Evolutionary conservation across 1,140 invertebrate genomes (phyloP), one percentile per base, ranked within the genome.

Genomic region (Agrilus planipennis): DNA sequence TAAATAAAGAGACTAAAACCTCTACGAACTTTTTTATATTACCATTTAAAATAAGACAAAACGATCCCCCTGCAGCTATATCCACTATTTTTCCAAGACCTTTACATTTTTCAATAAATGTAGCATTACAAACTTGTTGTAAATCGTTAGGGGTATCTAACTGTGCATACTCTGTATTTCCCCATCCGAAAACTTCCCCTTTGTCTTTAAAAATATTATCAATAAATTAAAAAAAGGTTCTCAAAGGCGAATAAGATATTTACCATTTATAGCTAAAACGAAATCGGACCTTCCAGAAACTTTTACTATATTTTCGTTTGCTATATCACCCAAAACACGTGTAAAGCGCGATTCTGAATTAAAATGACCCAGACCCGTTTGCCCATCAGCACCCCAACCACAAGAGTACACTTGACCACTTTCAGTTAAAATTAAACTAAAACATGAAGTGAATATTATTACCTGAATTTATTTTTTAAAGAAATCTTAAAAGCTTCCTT

Each of bases 171-270:
- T 98, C 94, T 1, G 84, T 84, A 61, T 94, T 97, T 15, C 94
- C 93, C 92, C 93, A 98, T 0, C 91, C 92, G 71, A 95, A 97
- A 2, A 95, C 70, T 53, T 94, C 85, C 14, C 92, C 92, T 58
- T 81, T 79, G 50, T 92, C 89, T n/a, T n/a, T 86, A 60, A 36
- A 70, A 64, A 41, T 35, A 39, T 25, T 16, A 21, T 27, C 46
- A 32, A 31, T 30, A 14, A 38, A 31, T 34, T 23, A 28, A 12
- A 10, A 31, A 41, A 35, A 39, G 29, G 9, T 15, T 43, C 16
- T 28, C 10, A 12, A 7, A 7, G 15, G 15, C 15, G 3, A 21
- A 42, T 20, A 38, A 15, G 18, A 32, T 27, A 51, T 46, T 60
- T 69, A 89, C 84, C 83, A 65, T 79, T 92, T 15, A 96, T 63